phyloP scores from a whole-genome alignment of 2,113 vertebrate genomes.

The Spilogale gracilis region DNA sequence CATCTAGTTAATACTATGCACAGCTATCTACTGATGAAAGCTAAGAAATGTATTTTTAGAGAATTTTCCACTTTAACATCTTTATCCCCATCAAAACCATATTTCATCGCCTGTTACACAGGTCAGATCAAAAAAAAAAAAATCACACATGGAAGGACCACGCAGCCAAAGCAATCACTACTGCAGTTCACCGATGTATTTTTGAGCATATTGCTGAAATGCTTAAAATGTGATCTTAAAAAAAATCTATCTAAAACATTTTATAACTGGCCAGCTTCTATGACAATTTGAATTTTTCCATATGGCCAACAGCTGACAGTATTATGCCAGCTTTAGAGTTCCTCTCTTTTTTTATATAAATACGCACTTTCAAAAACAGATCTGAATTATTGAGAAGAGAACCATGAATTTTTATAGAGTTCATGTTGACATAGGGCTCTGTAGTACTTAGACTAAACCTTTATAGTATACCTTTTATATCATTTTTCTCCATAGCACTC shows the following conservation, averaged over 20 bases:
- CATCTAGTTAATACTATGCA: not conserved
- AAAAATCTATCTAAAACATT: conserved; percentile 88
- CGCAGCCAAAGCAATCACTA: conserved; percentile 32
- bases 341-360: conserved; percentile 85
- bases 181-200: conserved; percentile 65
- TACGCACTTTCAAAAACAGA: conserved; percentile 86
- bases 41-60: not conserved
- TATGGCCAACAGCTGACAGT: conserved; percentile 88
- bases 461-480: not conserved
- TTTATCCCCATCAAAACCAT: not conserved
- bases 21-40: not conserved
- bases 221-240: conserved; percentile 87
- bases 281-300: conserved; percentile 90
- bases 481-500: conserved; percentile 21
- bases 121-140: conserved; percentile 46
- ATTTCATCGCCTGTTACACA: conserved; percentile 34
- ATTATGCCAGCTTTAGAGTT: conserved; percentile 86
- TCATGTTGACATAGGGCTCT: conserved; percentile 61
- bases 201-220: conserved; percentile 83
- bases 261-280: conserved; percentile 88
- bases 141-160: conserved; percentile 45
- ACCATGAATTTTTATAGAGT: conserved; percentile 69
- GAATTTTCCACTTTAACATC: conserved; percentile 26
- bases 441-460: conserved; percentile 69
- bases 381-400: conserved; percentile 80